phyloP scores from a whole-genome alignment of 2,797 vertebrate species.

The Yasuhikotakia modesta region DNA sequence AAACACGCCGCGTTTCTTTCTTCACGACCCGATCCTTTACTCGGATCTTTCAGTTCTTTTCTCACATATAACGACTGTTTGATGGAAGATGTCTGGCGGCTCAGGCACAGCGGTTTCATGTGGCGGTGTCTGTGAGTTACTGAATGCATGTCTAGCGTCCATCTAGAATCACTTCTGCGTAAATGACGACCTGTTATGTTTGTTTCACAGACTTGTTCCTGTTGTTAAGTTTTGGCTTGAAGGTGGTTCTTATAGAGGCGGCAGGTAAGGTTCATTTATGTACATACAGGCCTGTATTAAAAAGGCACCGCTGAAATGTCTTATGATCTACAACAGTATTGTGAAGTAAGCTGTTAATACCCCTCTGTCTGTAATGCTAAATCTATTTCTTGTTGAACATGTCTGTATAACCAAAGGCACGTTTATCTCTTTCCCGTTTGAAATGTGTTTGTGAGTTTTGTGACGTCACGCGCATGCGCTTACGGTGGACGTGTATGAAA shows the following conservation, averaged over 20 bases:
- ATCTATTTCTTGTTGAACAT: too few species aligned
- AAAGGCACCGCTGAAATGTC: too few species aligned
- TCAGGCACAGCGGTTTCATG: background rate
- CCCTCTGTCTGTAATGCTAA: too few species aligned
- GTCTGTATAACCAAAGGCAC: too few species aligned
- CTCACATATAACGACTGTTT: background rate
- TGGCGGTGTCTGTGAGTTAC: background rate
- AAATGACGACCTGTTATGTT: background rate
- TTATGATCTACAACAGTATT: too few species aligned
- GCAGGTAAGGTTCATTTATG: constrained; percentile 9
- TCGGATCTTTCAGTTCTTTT: too few species aligned
- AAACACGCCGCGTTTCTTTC: background rate
- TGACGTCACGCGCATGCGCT: too few species aligned
- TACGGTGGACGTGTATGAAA: too few species aligned
- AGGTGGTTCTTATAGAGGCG: background rate
- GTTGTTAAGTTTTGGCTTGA: background rate
- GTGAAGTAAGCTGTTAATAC: too few species aligned
- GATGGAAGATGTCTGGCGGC: background rate
- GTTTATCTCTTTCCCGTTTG: too few species aligned
- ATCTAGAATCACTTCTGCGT: background rate
- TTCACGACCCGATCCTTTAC: background rate
- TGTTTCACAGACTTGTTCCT: background rate
- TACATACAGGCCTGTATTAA: too few species aligned
- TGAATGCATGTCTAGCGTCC: background rate
- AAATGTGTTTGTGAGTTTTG: too few species aligned